A percentile compares a stretch with the other conserved stretches of the same genome.
These are phyloP conservation scores for Timandra comae DNA, from an alignment of 2,888 invertebrate species.

Conservation along the genomic window DNA sequence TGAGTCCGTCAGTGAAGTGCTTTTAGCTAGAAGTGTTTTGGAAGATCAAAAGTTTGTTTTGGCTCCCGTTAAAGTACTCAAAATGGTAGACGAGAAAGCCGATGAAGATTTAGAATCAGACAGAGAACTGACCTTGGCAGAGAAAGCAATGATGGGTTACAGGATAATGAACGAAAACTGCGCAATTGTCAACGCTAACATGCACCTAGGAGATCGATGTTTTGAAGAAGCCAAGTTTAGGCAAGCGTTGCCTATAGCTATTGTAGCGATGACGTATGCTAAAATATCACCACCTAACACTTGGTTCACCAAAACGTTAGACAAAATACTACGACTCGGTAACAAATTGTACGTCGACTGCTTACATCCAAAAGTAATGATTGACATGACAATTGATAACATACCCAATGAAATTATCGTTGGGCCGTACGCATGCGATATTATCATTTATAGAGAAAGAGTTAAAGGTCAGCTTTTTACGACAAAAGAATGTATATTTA, in stretches of 20 bases:
- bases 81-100: slow-evolving; percentile 57
- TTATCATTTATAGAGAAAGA: slow-evolving; percentile 74
- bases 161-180: slow-evolving; percentile 73
- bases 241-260: slow-evolving; percentile 77
- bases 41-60: slow-evolving; percentile 70
- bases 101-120: slow-evolving; percentile 70
- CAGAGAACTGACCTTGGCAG: slow-evolving; percentile 59
- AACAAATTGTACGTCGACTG: slow-evolving; percentile 77
- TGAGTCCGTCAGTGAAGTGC: slow-evolving; percentile 63
- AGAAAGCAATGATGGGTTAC: slow-evolving; percentile 73
- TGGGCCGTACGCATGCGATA: slow-evolving; percentile 76
- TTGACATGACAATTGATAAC: slow-evolving; percentile 70
- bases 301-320: slow-evolving; percentile 76
- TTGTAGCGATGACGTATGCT: slow-evolving; percentile 79
- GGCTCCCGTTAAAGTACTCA: slow-evolving; percentile 63
- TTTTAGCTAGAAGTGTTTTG: slow-evolving; percentile 63
- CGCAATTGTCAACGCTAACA: slow-evolving; percentile 75
- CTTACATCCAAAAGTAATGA: slow-evolving; percentile 59
- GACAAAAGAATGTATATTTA: slow-evolving; percentile 69
- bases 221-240: slow-evolving; percentile 77
- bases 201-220: slow-evolving; percentile 76
- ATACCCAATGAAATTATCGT: slow-evolving; percentile 75
- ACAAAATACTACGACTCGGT: slow-evolving; percentile 76
- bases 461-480: slow-evolving; percentile 66
- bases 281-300: slow-evolving; percentile 79